Conservation (phyloP, 2,113 vertebrate species). For the Synchiropus splendidus region DNA sequence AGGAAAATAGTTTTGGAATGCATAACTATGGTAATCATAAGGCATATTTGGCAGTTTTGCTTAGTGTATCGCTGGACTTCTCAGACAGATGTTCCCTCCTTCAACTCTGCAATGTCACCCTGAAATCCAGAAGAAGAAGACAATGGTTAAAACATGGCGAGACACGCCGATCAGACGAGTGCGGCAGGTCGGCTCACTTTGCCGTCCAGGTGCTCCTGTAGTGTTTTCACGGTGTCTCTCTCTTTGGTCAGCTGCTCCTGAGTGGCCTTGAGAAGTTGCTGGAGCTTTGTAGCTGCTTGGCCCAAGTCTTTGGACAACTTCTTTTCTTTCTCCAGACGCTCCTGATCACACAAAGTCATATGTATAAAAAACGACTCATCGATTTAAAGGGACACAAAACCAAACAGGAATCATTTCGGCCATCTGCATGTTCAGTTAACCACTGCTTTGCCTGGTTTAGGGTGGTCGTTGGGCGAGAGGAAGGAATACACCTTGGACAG, state of each 20-base stretch:
- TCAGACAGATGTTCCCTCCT: constrained; percentile 70
- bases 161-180: neutral
- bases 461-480: too few relatives aligned
- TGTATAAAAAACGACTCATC: too few relatives aligned
- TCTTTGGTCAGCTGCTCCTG: constrained; percentile 85
- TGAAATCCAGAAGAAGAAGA: constrained; percentile 20
- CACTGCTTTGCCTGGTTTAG: too few relatives aligned
- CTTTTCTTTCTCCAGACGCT: constrained; percentile 87
- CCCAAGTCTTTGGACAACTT: constrained; percentile 83
- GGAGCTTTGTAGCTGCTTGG: constrained; percentile 81
- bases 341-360: constrained; percentile 63
- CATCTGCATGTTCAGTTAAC: too few relatives aligned
- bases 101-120: constrained; percentile 56
- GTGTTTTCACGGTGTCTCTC: constrained; percentile 70
- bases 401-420: too few relatives aligned
- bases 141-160: neutral
- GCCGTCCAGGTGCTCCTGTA: constrained; percentile 75
- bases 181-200: constrained; percentile 49
- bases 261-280: constrained; percentile 80
- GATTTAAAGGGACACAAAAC: too few relatives aligned
- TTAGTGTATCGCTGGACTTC: constrained; percentile 35
- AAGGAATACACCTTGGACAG: too few relatives aligned
- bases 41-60: constrained; percentile 66
- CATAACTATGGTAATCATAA: constrained; percentile 67
- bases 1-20: constrained; percentile 59